A percentile compares a stretch with the other conserved stretches of the same genome.
Evolutionary conservation across 2,888 invertebrate genomes (phyloP).

Genomic region (Euclidia mi): DNA sequence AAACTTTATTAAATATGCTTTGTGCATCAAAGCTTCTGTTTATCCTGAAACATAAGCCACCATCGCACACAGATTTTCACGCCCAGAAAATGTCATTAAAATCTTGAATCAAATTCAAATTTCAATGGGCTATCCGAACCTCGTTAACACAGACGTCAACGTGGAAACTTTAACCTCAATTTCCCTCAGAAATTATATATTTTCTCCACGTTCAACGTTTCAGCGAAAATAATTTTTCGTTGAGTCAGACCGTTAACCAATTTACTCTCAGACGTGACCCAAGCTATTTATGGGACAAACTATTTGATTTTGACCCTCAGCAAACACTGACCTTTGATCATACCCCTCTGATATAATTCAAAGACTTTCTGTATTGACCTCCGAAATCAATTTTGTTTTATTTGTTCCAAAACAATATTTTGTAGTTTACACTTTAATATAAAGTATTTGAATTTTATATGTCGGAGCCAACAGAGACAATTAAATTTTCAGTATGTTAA

Average conservation of each 20-base stretch:
- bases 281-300: slow-evolving; percentile 60
- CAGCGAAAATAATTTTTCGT: slow-evolving; percentile 58
- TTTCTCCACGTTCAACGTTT: slow-evolving; percentile 40
- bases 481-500: slow-evolving; percentile 27
- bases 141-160: slow-evolving; percentile 47
- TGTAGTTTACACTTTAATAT: slow-evolving; percentile 31
- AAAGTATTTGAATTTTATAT: slow-evolving; percentile 22
- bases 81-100: slow-evolving; percentile 8
- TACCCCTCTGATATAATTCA: slow-evolving; percentile 50
- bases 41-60: no score
- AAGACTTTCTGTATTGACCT: slow-evolving; percentile 53
- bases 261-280: slow-evolving; percentile 58
- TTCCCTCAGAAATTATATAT: slow-evolving; percentile 45
- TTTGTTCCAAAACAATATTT: slow-evolving; percentile 48
- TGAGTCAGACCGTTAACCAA: slow-evolving; percentile 57
- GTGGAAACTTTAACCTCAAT: slow-evolving; percentile 45
- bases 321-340: slow-evolving; percentile 59
- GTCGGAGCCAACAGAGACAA: slow-evolving; percentile 8
- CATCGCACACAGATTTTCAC: no score
- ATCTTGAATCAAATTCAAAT: slow-evolving; percentile 24
- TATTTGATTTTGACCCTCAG: slow-evolving; percentile 59
- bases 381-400: slow-evolving; percentile 52
- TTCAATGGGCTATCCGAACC: slow-evolving; percentile 34
- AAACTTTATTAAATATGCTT: no score
- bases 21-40: no score